Evolutionary conservation across 1,140 invertebrate genomes (phyloP).

Genomic region (Caenorhabditis inopinata): DNA sequence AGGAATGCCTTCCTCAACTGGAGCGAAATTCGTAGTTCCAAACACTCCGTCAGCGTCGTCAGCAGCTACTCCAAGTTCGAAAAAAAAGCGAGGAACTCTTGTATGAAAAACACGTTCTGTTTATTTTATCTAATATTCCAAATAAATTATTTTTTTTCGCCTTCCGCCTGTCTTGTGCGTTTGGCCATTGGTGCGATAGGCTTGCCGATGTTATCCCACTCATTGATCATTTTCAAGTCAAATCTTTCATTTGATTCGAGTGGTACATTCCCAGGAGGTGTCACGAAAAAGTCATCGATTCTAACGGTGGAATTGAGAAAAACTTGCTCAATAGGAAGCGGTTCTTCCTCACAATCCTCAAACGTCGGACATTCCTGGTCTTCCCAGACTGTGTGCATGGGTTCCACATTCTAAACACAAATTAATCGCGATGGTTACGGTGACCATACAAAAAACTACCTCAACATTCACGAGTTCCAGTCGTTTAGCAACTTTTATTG

Average conservation of each 20-base stretch:
- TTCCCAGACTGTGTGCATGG: slow-evolving; percentile 38
- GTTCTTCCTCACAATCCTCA: slow-evolving; percentile 36
- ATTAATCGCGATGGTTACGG: background rate
- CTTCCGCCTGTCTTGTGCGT: background rate
- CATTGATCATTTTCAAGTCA: slow-evolving; percentile 23
- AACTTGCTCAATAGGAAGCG: slow-evolving; percentile 33
- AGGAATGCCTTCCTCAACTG: slow-evolving; percentile 52
- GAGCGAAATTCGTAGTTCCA: background rate
- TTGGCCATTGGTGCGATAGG: background rate
- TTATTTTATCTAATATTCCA: too few relatives aligned
- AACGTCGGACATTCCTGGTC: slow-evolving; percentile 35
- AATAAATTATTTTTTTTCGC: background rate
- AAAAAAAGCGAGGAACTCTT: slow-evolving; percentile 46
- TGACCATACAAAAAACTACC: background rate
- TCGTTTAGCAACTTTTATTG: slow-evolving; percentile 1
- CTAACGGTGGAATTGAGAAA: slow-evolving; percentile 14
- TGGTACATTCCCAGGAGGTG: slow-evolving; percentile 35
- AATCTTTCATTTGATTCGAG: slow-evolving; percentile 27
- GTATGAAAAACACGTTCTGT: too few relatives aligned
- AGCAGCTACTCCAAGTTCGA: background rate
- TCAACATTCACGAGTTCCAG: slow-evolving; percentile 20
- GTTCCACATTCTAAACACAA: background rate
- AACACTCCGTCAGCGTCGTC: background rate
- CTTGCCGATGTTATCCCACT: slow-evolving; percentile 30
- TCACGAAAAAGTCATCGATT: slow-evolving; percentile 38